Conservation (phyloP, 2,888 invertebrate genomes). For the Calameuta idolon region DNA sequence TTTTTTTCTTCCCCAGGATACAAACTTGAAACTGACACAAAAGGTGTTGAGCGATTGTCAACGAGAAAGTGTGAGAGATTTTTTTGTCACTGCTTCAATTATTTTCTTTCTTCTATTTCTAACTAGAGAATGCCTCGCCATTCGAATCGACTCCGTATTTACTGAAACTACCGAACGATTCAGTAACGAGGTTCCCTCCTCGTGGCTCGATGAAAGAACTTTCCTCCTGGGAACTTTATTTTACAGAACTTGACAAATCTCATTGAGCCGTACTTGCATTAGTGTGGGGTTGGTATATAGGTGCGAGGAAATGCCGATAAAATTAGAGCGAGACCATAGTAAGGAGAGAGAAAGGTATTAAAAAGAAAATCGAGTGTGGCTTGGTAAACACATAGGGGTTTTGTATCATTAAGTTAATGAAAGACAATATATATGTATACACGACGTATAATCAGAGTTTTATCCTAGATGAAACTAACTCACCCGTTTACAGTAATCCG, state of each 20-base stretch:
- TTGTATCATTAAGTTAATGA: neutral
- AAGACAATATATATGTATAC: neutral
- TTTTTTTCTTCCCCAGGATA: neutral
- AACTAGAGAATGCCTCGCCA: neutral
- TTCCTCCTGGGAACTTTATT: neutral
- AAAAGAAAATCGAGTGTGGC: neutral
- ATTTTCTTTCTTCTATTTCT: neutral
- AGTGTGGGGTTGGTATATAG: neutral
- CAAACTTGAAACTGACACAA: neutral
- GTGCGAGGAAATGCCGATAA: neutral
- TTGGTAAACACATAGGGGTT: neutral
- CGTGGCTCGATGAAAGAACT: neutral
- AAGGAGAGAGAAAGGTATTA: constrained; percentile 7
- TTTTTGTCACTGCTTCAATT: neutral
- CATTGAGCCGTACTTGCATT: neutral
- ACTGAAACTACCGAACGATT: neutral
- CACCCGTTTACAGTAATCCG: neutral
- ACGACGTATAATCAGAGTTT: neutral
- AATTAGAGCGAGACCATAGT: neutral
- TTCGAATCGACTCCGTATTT: neutral
- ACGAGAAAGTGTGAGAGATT: neutral
- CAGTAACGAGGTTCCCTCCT: neutral
- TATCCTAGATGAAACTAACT: neutral
- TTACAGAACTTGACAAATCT: neutral
- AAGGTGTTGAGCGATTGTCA: neutral